Evolutionary conservation across 2,113 vertebrate species (phyloP).

Genomic region (Sus scrofa): DNA sequence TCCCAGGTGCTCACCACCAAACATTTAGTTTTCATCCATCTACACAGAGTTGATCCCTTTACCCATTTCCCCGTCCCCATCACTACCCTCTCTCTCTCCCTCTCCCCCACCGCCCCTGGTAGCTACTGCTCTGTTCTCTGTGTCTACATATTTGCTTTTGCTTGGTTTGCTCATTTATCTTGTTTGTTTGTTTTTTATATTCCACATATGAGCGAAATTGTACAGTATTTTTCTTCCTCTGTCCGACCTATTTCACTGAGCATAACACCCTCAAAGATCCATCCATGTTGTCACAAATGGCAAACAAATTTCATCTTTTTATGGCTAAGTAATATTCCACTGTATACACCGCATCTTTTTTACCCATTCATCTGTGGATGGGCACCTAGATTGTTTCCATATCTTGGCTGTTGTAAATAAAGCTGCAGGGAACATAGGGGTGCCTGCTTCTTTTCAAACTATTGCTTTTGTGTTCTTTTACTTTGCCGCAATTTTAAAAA

Average conservation of each 20-base stretch:
- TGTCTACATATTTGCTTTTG: neutral
- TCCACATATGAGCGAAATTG: neutral
- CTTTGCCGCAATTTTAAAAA: neutral
- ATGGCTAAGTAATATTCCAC: neutral
- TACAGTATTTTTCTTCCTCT: neutral
- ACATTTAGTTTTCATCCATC: neutral
- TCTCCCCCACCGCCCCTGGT: neutral
- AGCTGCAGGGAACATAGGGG: neutral
- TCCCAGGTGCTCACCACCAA: neutral
- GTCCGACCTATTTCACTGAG: neutral
- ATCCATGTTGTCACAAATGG: neutral
- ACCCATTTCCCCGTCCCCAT: neutral
- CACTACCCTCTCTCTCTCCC: no score
- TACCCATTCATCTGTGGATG: neutral
- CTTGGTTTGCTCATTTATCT: neutral
- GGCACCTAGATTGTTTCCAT: neutral
- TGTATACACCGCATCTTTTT: neutral
- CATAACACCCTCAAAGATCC: neutral
- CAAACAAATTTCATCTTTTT: neutral
- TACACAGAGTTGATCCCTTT: neutral
- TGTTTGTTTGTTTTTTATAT: neutral
- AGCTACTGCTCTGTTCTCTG: neutral
- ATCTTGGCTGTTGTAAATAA: neutral
- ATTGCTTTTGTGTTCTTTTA: neutral
- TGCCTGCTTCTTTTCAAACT: neutral